Percentiles rank a stretch among this genome's conserved stretches.
Conservation (phyloP, 1,140 invertebrate species). For the Papilio xuthus region DNA sequence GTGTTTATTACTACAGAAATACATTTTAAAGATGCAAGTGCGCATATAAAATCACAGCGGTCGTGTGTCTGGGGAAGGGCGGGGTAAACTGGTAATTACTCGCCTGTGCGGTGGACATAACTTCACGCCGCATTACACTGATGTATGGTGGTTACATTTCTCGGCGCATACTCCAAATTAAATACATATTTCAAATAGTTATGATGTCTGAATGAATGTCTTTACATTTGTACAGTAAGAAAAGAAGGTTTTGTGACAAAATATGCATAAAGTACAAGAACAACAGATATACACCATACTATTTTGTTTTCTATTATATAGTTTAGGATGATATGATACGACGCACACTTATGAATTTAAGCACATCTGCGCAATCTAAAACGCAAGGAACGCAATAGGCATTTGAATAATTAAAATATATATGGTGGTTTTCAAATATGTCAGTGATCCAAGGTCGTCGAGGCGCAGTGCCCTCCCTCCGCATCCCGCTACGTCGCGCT, state of each 20-base stretch:
- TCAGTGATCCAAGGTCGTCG: too few species aligned
- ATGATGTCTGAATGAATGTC: conserved; percentile 2
- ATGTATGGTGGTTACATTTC: conserved; percentile 20
- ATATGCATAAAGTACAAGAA: not conserved
- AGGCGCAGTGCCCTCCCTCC: too few species aligned
- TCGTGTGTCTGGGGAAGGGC: not conserved
- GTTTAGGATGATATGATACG: not conserved
- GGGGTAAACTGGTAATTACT: conserved; percentile 19
- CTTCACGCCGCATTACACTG: conserved; percentile 25
- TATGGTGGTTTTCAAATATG: too few species aligned
- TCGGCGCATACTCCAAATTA: conserved; percentile 11
- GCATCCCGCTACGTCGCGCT: too few species aligned
- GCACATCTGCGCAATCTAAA: too few species aligned
- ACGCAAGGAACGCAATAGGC: too few species aligned
- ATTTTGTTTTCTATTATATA: not conserved
- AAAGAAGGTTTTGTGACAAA: not conserved
- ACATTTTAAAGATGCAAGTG: conserved; percentile 28
- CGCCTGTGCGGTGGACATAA: conserved; percentile 21
- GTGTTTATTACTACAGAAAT: conserved; percentile 18
- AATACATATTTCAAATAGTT: not conserved
- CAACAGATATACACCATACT: not conserved
- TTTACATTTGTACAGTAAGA: not conserved
- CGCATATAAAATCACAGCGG: conserved; percentile 16
- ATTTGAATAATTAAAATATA: too few species aligned
- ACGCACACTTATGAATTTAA: too few species aligned